Evolutionary conservation across 2,888 invertebrate genomes (phyloP), one percentile per base, ranked within the genome.

Genomic region (Octodonta nipae): DNA sequence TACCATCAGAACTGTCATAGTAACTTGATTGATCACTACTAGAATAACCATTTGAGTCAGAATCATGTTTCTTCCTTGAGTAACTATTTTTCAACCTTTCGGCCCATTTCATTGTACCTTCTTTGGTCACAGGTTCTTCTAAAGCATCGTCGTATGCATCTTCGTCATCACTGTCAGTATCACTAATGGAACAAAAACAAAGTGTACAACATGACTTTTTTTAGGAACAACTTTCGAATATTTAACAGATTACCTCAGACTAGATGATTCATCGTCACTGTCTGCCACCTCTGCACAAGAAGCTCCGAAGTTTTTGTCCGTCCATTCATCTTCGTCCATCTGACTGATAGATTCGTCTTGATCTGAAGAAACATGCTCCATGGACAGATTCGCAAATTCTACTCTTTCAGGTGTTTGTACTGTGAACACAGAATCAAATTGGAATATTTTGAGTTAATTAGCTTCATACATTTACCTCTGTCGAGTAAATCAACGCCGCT

Each of bases 311-410:
- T 93, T 93, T 45, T 87, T 73, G 48, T 89, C 88, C 0, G 89
- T 91, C 85, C 92, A 91, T 58, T 92, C 91, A 54, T 92, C 91
- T 58, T 93, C 92, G 54, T 89, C 89, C 61, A 89, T 86, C 61
- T 86, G 85, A 60, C 75, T 75, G 13, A 71, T 66, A 2, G 70
- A 67, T 45, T 76, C 73, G 45, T 73, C 73, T n/a, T 68, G 64
- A 47, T 76, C 76, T 2, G 73, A 75, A 51, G 72, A 67, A 32
- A 54, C 50, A 31, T 60, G 56, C 6, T 54, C 56, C 32, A 68
- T 68, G 14, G 75, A 75, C 8, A 77, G 61, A 60, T 82, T 82
- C 51, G 82, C 77, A 60, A 83, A 83, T 61, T 83, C 83, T 40
- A 81, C 77, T 49, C 84, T 66, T 54, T 85, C 84, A 1, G 83